Evolutionary conservation across 2,113 vertebrate genomes (phyloP).

Genomic region (Cepphus grylle): DNA sequence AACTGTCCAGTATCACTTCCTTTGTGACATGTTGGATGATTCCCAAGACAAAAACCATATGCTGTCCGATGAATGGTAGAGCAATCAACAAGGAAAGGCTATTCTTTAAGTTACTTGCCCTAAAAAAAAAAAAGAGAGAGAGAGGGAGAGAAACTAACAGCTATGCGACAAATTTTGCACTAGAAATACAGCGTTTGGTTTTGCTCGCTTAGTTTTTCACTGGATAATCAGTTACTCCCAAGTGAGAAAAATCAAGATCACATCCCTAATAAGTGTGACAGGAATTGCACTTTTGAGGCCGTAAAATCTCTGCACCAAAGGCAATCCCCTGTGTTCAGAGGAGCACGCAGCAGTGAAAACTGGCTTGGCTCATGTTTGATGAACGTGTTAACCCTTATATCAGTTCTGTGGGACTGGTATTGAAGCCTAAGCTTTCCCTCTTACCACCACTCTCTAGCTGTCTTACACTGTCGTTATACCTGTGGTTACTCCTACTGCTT

Average conservation of each 20-base stretch:
- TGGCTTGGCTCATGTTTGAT: neutral
- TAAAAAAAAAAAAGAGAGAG: neutral
- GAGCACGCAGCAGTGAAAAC: neutral
- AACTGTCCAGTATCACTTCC: conserved; percentile 57
- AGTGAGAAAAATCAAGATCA: neutral
- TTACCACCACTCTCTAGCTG: neutral
- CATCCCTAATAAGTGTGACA: neutral
- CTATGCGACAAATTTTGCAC: neutral
- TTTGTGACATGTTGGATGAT: conserved; percentile 58
- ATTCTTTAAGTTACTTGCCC: conserved; percentile 24
- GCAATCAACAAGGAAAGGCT: conserved; percentile 36
- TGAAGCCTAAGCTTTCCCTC: neutral
- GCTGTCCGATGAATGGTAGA: conserved; percentile 48
- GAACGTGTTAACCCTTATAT: neutral
- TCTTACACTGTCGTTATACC: neutral
- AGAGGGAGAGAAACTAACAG: neutral
- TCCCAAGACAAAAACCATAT: conserved; percentile 69
- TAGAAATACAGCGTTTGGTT: neutral
- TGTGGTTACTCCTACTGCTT: neutral
- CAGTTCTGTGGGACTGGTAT: neutral
- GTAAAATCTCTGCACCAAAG: neutral
- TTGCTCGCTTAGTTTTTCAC: neutral
- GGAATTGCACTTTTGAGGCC: neutral
- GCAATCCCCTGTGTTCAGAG: neutral
- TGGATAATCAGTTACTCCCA: neutral